A percentile compares a stretch with the other conserved stretches of the same genome.
Conservation (phyloP, 2,797 vertebrate species). For the Sandelia bainsii region DNA sequence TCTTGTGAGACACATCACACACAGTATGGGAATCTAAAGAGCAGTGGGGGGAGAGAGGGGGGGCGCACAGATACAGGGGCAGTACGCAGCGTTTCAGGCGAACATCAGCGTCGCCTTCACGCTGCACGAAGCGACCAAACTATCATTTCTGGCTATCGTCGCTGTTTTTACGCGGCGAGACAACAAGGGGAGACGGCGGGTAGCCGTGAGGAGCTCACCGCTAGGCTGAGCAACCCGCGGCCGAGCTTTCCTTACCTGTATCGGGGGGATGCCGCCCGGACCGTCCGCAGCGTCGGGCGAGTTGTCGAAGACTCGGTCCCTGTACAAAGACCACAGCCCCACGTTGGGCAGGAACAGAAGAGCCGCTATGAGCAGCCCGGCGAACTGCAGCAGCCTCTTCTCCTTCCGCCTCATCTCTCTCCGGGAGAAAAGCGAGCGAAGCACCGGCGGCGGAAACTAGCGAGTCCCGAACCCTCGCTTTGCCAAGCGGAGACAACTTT, state of each 20-base stretch:
- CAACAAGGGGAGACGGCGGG: background rate
- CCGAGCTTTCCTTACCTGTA: conserved; percentile 74
- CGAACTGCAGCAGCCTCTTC: conserved; percentile 93
- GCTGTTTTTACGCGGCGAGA: background rate
- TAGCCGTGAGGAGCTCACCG: too few relatives aligned
- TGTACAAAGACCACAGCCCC: conserved; percentile 93
- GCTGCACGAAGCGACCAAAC: conserved; percentile 6
- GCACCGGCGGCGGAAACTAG: conserved; percentile 42
- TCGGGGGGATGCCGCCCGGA: conserved; percentile 51
- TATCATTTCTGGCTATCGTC: background rate
- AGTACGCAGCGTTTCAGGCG: conserved; percentile 15
- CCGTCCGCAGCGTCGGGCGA: conserved; percentile 76
- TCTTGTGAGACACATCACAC: conserved; percentile 4
- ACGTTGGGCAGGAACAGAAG: conserved; percentile 93
- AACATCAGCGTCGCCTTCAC: background rate
- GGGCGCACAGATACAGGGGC: background rate
- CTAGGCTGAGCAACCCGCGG: background rate
- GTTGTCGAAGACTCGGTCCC: conserved; percentile 89
- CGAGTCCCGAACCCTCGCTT: conserved; percentile 26
- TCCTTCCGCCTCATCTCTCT: conserved; percentile 91
- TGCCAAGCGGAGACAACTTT: conserved; percentile 68
- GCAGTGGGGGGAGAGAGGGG: background rate
- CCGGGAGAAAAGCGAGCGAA: conserved; percentile 35
- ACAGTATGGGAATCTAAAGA: conserved; percentile 28
- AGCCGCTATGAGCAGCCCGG: conserved; percentile 89